phyloP scores from a whole-genome alignment of 2,888 invertebrate genomes.

The Allophyes oxyacanthae region DNA sequence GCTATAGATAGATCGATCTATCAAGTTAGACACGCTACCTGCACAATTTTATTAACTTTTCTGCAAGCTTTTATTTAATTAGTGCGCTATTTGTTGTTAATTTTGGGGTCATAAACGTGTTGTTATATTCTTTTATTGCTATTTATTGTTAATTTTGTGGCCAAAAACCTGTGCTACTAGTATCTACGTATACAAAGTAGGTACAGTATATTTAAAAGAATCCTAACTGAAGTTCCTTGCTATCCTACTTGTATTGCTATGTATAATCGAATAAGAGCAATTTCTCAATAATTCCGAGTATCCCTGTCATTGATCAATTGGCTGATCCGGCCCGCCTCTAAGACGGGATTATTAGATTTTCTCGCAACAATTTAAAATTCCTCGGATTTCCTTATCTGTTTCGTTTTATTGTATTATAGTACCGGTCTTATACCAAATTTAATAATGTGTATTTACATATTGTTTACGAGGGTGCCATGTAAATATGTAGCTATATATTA shows the following conservation, averaged over 20 bases:
- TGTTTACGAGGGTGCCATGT: conserved; percentile 22
- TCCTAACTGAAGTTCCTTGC: conserved; percentile 15
- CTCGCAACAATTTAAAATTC: conserved; percentile 67
- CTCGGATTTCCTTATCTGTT: conserved; percentile 57
- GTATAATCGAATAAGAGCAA: conserved; percentile 58
- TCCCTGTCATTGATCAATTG: conserved; percentile 74
- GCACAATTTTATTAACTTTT: too few species aligned
- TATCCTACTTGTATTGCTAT: conserved; percentile 40
- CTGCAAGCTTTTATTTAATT: too few species aligned
- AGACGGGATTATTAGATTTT: conserved; percentile 72
- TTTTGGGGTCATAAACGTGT: too few species aligned
- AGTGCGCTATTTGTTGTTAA: too few species aligned
- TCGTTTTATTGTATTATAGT: conserved; percentile 58
- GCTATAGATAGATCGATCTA: too few species aligned
- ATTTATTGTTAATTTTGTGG: too few species aligned
- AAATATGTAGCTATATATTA: neutral
- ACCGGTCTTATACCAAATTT: conserved; percentile 38
- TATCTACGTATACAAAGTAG: too few species aligned
- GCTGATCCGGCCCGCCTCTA: conserved; percentile 63
- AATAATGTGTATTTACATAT: conserved; percentile 49
- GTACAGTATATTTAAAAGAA: too few species aligned
- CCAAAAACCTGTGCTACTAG: too few species aligned
- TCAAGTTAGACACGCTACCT: too few species aligned
- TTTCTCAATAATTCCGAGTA: conserved; percentile 69
- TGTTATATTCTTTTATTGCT: too few species aligned